Evolutionary conservation across 2,113 vertebrate species (phyloP).

Genomic region (Thryonomys swinderianus): DNA sequence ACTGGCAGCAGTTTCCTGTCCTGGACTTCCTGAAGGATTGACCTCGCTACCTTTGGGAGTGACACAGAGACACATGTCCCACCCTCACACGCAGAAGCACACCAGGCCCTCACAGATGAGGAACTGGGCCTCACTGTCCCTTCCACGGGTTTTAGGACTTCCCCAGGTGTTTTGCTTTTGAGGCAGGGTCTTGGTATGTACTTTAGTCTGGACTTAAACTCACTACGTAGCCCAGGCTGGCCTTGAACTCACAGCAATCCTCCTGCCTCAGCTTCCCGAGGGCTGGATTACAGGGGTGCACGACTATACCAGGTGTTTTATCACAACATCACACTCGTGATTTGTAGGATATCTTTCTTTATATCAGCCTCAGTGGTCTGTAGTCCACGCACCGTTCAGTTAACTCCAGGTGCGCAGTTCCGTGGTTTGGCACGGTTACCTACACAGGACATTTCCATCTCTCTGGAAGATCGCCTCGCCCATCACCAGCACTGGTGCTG

Average conservation of each 20-base stretch:
- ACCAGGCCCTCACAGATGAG: not conserved
- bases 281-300: too few relatives aligned
- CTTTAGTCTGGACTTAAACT: too few relatives aligned
- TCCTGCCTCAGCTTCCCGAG: too few relatives aligned
- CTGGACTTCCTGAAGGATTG: not conserved
- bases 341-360: not conserved
- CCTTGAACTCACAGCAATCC: too few relatives aligned
- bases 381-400: not conserved
- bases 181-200: too few relatives aligned
- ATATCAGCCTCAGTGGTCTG: not conserved
- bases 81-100: not conserved
- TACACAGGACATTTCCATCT: not conserved
- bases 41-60: too few relatives aligned
- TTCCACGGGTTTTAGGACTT: not conserved
- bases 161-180: not conserved
- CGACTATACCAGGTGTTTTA: not conserved
- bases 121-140: not conserved
- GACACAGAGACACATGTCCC: not conserved
- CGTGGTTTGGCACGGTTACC: not conserved
- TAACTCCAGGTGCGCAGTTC: too few relatives aligned
- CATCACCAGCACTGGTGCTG: not conserved
- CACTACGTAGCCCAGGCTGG: too few relatives aligned
- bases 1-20: not conserved
- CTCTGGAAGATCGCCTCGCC: not conserved
- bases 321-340: not conserved